These are phyloP conservation scores for Prorops nasuta DNA, from an alignment of 1,140 invertebrate genomes.

Conservation along the genomic window DNA sequence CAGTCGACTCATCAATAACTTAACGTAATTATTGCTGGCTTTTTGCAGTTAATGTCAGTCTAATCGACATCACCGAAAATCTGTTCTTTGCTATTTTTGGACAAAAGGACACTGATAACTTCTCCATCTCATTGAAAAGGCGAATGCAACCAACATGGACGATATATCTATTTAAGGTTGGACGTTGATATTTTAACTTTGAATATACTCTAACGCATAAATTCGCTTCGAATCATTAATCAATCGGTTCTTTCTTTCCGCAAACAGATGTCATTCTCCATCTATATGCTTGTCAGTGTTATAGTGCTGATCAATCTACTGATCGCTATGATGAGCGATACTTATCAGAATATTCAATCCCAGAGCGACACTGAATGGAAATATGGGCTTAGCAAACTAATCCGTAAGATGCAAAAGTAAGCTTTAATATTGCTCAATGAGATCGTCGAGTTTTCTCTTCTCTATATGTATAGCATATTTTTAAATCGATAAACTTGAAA, in stretches of 20 bases:
- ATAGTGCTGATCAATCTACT: conserved; percentile 98
- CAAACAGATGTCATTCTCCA: conserved; percentile 47
- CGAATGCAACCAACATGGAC: conserved; percentile 71
- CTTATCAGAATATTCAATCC: conserved; percentile 97
- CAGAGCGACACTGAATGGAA: conserved; percentile 99
- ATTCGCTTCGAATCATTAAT: background rate
- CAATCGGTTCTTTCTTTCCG: background rate
- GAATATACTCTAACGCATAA: background rate
- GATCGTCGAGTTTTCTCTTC: conserved; percentile 11
- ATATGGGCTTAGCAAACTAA: conserved; percentile 97
- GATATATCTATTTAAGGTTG: conserved; percentile 77
- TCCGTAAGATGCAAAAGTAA: conserved; percentile 89
- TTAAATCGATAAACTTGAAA: too few relatives aligned
- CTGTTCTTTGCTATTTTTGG: conserved; percentile 99
- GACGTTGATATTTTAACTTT: conserved; percentile 64
- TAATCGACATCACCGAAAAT: conserved; percentile 90
- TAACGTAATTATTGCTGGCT: too few relatives aligned
- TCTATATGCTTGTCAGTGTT: conserved; percentile 97
- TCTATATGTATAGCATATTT: background rate
- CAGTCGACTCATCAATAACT: too few relatives aligned
- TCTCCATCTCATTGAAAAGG: conserved; percentile 56
- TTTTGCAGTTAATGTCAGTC: conserved; percentile 83
- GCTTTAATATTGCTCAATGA: conserved; percentile 12
- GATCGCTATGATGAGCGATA: conserved; percentile 99
- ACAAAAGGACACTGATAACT: conserved; percentile 83